Base-by-base conservation (phyloP, 1,140 invertebrate species). In the Drosophila kohkoa region DNA sequence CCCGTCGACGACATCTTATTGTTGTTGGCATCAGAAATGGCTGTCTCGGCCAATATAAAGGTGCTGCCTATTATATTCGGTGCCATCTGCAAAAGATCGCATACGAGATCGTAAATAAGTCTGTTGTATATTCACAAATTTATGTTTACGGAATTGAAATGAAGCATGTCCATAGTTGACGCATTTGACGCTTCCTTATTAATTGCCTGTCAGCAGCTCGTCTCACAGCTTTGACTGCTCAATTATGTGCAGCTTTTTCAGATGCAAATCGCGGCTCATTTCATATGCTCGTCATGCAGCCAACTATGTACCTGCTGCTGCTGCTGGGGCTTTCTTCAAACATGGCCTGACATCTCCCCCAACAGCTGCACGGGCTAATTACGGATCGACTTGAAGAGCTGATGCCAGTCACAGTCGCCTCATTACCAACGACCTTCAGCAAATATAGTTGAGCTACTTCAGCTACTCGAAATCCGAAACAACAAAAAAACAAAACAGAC, bases 61-160 rank as follows among this genome's bases (percentile, higher is more conserved):
- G 91, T 91, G 49, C 88, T 92, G 66, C 91, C 91, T 77, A 92
- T 92, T 60, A 92, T 69, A 76, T 92, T 92, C 30, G 91, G 91
- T 68, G 91, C 78, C 91, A 92, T 92, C 91, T 92, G 75, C 66
- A 87, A 77, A 51, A 51, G 55, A 15, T 10, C 13, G 7, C 32
- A 35, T 43, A 16, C 7, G 7, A 43, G n/a, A 25, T 25, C 20
- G 20, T 25, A 25, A 25, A 25, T 25, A 25, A 25, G 20, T 25
- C 20, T 25, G 20, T 25, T 25, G 20, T 25, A 25, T 8, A 6
- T 38, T 38, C 6, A 32, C 8, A 38, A 38, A 38, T 38, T 38
- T 20, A 43, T 71, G 69, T 72, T 55, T 64, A 65, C 69, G 60
- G 69, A 64, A 65, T 72, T 49, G 45, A 51, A 59, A 67, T 73